phyloP scores from a whole-genome alignment of 2,797 vertebrate genomes.

The Picus viridis region DNA sequence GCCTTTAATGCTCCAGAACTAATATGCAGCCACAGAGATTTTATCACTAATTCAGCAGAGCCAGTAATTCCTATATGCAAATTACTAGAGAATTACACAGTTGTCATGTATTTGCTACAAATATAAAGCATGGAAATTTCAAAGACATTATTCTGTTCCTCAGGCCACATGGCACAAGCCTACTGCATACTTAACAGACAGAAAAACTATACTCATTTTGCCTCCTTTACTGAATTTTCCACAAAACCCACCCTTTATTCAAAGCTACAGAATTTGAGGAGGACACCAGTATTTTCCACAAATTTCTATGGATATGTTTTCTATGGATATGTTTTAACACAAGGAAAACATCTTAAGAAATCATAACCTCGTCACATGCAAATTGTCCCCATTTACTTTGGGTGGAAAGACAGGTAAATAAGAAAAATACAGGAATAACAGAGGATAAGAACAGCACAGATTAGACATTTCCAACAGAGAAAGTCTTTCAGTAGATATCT shows the following conservation, averaged over 20 bases:
- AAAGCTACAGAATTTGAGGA: neutral
- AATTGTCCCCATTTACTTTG: neutral
- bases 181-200: neutral
- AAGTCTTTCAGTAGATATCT: neutral
- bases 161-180: neutral
- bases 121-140: neutral
- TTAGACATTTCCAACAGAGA: neutral
- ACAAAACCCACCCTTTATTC: neutral
- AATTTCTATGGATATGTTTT: neutral
- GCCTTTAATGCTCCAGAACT: neutral
- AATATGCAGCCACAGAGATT: neutral
- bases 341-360: neutral
- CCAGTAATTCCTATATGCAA: neutral
- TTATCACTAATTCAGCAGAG: neutral
- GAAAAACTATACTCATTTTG: neutral
- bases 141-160: neutral
- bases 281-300: neutral
- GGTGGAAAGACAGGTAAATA: neutral
- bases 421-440: neutral
- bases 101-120: neutral
- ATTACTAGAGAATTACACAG: neutral
- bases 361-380: neutral
- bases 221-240: neutral
- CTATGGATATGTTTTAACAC: neutral
- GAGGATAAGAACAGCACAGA: neutral